Percentiles rank a stretch among this genome's conserved stretches.
Conservation (phyloP, 2,797 vertebrate species). For the Gobionotothen gibberifrons region DNA sequence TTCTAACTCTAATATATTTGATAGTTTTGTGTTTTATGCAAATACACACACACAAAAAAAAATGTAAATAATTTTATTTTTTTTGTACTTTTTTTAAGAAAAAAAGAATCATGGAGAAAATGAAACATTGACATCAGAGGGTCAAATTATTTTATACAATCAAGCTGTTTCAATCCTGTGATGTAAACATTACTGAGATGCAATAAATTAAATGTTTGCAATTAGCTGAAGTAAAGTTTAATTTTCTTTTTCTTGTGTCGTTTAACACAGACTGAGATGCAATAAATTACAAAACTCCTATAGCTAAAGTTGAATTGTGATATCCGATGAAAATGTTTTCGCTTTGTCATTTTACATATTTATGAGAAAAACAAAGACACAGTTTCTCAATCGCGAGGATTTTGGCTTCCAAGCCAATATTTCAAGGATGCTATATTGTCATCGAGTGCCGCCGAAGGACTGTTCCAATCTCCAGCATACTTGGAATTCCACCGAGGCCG, state of each 20-base stretch:
- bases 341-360: not conserved
- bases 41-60: not conserved
- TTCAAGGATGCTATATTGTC: too few relatives aligned
- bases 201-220: conserved; percentile 21
- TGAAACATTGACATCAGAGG: not conserved
- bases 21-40: conserved; percentile 19
- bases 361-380: not conserved
- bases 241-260: too few relatives aligned
- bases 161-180: not conserved
- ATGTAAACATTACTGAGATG: conserved; percentile 30
- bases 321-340: not conserved
- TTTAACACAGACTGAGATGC: not conserved
- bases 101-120: not conserved
- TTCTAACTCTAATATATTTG: conserved; percentile 39
- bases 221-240: too few relatives aligned
- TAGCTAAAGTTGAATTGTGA: not conserved
- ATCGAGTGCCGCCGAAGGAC: too few relatives aligned
- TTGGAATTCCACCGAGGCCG: too few relatives aligned
- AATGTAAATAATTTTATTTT: conserved; percentile 37
- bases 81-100: conserved; percentile 14
- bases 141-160: not conserved
- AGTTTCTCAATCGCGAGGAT: too few relatives aligned
- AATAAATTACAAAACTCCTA: too few relatives aligned
- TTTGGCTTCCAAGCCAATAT: too few relatives aligned
- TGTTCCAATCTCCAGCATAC: too few relatives aligned